A percentile compares a stretch with the other conserved stretches of the same genome.
Evolutionary conservation across 2,113 vertebrate species (phyloP).

Genomic region (Sterrhoptilus dennistouni): DNA sequence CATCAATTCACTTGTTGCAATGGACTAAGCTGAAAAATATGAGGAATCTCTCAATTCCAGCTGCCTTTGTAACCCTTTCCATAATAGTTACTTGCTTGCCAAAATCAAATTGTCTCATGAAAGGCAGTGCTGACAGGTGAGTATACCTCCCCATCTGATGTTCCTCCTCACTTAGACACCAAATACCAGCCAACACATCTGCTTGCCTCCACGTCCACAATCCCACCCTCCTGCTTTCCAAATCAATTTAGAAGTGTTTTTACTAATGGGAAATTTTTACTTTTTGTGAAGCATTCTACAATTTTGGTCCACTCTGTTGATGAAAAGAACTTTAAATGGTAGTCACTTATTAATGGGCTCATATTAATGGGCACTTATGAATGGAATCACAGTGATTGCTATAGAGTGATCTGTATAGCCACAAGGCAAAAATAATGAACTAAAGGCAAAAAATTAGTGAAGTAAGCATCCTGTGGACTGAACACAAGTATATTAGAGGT

Average conservation of each 20-base stretch:
- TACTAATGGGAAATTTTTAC: not conserved
- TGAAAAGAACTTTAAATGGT: not conserved
- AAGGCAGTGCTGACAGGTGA: fast-evolving
- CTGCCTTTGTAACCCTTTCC: not conserved
- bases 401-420: conserved; percentile 30
- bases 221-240: not conserved
- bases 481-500: conserved; percentile 41
- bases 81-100: not conserved
- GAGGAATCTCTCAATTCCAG: not conserved
- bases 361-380: not conserved
- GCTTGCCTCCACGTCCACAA: not conserved
- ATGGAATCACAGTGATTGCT: conserved; percentile 14
- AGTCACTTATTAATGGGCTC: not conserved
- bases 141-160: not conserved
- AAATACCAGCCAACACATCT: not conserved
- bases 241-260: not conserved
- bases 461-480: conserved; percentile 47
- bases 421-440: conserved; percentile 69
- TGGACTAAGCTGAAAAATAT: not conserved
- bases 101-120: not conserved
- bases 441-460: conserved; percentile 67
- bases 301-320: not conserved
- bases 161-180: not conserved
- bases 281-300: not conserved
- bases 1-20: fast-evolving